Evolutionary conservation across 2,113 vertebrate species (phyloP), one percentile per base, ranked within the genome.

Genomic region (Equus przewalskii): DNA sequence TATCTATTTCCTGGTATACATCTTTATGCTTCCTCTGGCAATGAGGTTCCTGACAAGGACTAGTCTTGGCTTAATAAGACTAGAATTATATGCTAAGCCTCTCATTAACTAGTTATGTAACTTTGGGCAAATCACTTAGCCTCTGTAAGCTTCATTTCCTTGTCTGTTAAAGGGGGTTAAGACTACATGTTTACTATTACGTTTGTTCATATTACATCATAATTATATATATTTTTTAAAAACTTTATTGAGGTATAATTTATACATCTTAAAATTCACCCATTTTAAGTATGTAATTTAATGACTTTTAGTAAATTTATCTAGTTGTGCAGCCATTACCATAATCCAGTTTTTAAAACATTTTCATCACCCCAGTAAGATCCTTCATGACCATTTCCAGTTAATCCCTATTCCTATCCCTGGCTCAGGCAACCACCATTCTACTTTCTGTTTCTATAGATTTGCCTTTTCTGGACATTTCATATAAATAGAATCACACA

Each of bases 121-220:
- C 58, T 80, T 78, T 56, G 67, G 56, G 58, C 8, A 90, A 93
- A 89, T 91, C 15, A 64, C 46, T 76, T 78, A 81, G 7, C 33
- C 58, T 89, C 75, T 80, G 19, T 96, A 36, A 91, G 56, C 13
- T 94, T 72, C 65, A 79, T 89, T 95, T 96, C 54, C 85, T 93
- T 72, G n/a, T 24, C 58, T 89, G 6, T 92, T 51, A 33, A 93
- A 84, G 24, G 41, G 14, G 56, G 3, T 73, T 56, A 92, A 94
- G 73, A 70, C 33, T n/a, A 64, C 6, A 78, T 80, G 72, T 78
- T 89, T 97, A 69, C 82, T 80, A 87, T 46, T 75, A 56, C 22
- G 70, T 93, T 94, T 97, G 51, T 93, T 92, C 21, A 89, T 4
- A 13, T 44, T 36, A 54, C 70, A 65, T 49, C 36, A 49, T 75